These are phyloP conservation scores for Nothoprocta pentlandii DNA, from an alignment of 2,113 vertebrate genomes.

Conservation along the genomic window DNA sequence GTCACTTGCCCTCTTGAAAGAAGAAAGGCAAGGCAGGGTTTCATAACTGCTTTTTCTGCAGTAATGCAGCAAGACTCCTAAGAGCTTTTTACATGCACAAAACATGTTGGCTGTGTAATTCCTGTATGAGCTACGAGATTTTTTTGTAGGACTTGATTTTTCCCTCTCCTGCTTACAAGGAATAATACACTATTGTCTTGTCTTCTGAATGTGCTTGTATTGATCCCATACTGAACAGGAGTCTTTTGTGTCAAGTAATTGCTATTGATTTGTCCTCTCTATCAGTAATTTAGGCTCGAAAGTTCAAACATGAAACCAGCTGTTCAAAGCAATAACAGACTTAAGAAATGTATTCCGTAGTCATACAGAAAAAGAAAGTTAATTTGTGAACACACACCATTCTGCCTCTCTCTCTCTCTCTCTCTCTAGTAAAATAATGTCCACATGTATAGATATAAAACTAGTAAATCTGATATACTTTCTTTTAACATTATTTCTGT, in stretches of 20 bases:
- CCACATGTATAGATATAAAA: neutral
- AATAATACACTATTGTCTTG: neutral
- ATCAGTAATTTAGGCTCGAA: neutral
- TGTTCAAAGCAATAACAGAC: neutral
- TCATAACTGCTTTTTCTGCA: neutral
- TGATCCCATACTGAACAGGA: neutral
- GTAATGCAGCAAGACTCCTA: neutral
- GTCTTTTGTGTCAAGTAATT: neutral
- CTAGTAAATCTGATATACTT: neutral
- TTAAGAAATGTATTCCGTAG: neutral
- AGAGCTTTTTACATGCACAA: neutral
- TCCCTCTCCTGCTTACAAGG: neutral
- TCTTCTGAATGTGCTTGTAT: neutral
- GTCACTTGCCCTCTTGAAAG: neutral
- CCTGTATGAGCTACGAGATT: neutral
- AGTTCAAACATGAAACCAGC: neutral
- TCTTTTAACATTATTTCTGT: slow-evolving; percentile 35
- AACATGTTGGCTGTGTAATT: neutral
- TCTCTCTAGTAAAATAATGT: neutral
- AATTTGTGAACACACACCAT: neutral
- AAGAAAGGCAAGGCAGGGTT: neutral
- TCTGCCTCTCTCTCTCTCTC: neutral
- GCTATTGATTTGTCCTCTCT: neutral
- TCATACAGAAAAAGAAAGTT: neutral
- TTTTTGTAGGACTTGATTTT: neutral